These are phyloP conservation scores for Drosophila repletoides DNA, from an alignment of 1,140 invertebrate species.

Conservation along the genomic window DNA sequence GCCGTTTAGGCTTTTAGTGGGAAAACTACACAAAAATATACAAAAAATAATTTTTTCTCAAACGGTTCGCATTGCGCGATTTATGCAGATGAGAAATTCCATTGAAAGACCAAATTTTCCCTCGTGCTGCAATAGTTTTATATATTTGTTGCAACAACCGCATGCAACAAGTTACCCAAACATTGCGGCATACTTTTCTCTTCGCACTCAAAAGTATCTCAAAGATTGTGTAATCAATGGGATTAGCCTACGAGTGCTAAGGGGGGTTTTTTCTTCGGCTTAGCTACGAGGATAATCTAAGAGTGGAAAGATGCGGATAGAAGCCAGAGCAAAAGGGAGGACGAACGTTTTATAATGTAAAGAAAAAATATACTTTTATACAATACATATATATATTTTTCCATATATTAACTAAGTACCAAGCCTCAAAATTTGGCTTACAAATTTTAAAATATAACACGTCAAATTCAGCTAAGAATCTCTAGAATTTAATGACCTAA, in stretches of 20 bases:
- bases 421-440: too few relatives aligned
- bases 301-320: too few relatives aligned
- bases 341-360: neutral
- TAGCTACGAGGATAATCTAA: too few relatives aligned
- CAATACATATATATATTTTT: too few relatives aligned
- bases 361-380: too few relatives aligned
- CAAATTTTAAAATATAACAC: too few relatives aligned
- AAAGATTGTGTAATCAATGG: conserved; percentile 23
- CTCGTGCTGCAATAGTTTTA: conserved; percentile 19
- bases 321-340: neutral
- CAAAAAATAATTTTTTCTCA: neutral
- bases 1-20: conserved; percentile 72
- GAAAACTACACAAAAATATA: conserved; percentile 29
- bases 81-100: conserved; percentile 33
- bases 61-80: conserved; percentile 51
- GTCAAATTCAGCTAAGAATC: too few relatives aligned
- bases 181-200: conserved; percentile 36
- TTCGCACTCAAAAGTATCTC: too few relatives aligned
- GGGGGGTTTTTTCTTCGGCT: neutral
- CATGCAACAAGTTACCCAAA: conserved; percentile 64
- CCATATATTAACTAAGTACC: too few relatives aligned
- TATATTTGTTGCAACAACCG: conserved; percentile 38
- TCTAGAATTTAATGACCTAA: too few relatives aligned
- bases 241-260: neutral
- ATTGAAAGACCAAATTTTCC: conserved; percentile 20